Evolutionary conservation across 2,888 invertebrate species (phyloP), one percentile per base, ranked within the genome.

Genomic region (Xanthia icteritia): DNA sequence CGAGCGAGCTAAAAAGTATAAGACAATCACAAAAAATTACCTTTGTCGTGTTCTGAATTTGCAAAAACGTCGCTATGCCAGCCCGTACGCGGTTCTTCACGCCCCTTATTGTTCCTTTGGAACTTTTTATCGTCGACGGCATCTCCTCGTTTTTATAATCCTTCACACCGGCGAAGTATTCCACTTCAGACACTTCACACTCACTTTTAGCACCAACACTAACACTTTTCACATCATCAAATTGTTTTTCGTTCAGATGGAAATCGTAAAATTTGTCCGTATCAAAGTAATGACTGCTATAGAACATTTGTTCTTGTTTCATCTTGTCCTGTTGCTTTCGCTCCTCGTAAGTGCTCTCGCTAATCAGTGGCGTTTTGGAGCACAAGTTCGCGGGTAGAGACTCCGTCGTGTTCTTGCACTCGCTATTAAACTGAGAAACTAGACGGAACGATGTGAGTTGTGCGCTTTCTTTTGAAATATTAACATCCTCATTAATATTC

Each of bases 21-120:
- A 90, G 76, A 91, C 85, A 90, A 90, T 89, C 76, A 82, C 60
- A 85, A 79, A 84, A 87, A 95, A 97, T 97, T 96, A 99, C 99
- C 98, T 98, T 99, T 83, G 97, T 97, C 72, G 98, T 97, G 89
- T 97, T 97, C 92, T 98, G 98, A 91, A 98, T 98, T 93, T 98
- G 98, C 81, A 99, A 97, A 95, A 99, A 99, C n/a, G 99, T 99
- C 68, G 99, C 99, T 90, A 99, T 99, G 83, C 99, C 99, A 84
- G 99, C 99, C 86, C 99, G 97, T 77, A 99, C 99, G 89, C 99
- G 97, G 96, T 99, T 99, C 96, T 98, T 99, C 84, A 99, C 99
- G 81, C 99, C 99, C 67, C 99, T 97, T 87, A 99, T 98, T 20
- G 99, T 99, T 68, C 99, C 99, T 93, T 98, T 98, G 74, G 98